Conservation (phyloP, 2,797 vertebrate species). For the Alauda arvensis region DNA sequence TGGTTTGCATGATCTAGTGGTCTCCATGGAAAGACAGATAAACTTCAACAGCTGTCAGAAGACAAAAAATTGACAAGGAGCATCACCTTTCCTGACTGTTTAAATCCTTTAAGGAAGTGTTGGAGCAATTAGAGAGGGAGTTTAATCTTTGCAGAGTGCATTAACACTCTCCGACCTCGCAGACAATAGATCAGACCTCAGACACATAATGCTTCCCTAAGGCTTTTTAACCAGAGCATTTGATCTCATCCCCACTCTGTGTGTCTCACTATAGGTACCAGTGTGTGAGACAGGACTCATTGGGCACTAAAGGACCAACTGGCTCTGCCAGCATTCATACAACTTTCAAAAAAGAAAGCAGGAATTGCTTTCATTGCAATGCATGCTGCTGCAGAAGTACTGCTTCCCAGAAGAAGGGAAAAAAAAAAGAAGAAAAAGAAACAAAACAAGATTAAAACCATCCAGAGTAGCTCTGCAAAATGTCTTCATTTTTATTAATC, state of each 20-base stretch:
- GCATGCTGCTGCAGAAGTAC: background rate
- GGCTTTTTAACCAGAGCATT: slow-evolving; percentile 72
- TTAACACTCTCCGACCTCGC: slow-evolving; percentile 92
- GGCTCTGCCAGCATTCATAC: background rate
- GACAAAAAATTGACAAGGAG: slow-evolving; percentile 70
- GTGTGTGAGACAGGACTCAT: background rate
- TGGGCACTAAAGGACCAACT: slow-evolving; percentile 4
- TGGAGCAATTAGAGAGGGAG: slow-evolving; percentile 82
- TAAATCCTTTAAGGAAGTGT: slow-evolving; percentile 77
- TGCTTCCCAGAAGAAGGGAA: background rate
- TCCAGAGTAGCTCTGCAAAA: slow-evolving; percentile 37
- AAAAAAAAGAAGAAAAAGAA: background rate
- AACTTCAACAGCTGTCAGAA: slow-evolving; percentile 68
- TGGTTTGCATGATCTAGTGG: slow-evolving; percentile 55
- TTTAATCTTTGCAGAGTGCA: slow-evolving; percentile 93
- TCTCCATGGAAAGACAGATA: slow-evolving; percentile 69
- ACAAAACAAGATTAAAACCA: background rate
- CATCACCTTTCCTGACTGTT: slow-evolving; percentile 75
- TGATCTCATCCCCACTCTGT: slow-evolving; percentile 59
- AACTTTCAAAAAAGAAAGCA: slow-evolving; percentile 12
- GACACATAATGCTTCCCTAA: slow-evolving; percentile 78
- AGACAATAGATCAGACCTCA: slow-evolving; percentile 93
- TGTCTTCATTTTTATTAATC: slow-evolving; percentile 29
- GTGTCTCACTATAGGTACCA: slow-evolving; percentile 33
- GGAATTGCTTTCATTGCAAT: background rate